These are phyloP conservation scores for Sorex fumeus DNA, from an alignment of 2,113 vertebrate species.

Conservation along the genomic window DNA sequence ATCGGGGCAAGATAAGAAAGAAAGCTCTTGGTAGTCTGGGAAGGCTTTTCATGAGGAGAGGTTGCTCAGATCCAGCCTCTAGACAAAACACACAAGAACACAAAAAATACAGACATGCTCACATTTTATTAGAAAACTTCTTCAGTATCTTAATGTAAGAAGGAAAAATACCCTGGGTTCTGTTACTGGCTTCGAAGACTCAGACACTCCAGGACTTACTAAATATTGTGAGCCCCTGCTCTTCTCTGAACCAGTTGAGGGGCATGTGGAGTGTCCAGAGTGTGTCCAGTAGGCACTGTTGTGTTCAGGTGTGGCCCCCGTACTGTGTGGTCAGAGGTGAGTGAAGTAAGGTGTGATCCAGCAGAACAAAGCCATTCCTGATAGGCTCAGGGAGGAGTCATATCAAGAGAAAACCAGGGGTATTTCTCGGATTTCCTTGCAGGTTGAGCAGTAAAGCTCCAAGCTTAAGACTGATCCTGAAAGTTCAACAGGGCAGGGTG, in stretches of 20 bases:
- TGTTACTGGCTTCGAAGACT: not conserved
- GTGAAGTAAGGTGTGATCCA: conserved; percentile 12
- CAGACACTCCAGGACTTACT: not conserved
- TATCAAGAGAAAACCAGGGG: not conserved
- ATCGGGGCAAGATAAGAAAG: conserved; percentile 5
- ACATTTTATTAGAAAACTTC: not conserved
- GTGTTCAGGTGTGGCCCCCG: not conserved
- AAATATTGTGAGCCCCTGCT: not conserved
- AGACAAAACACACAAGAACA: not conserved
- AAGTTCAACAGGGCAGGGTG: not conserved
- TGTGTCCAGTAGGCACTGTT: not conserved
- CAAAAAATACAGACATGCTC: no score
- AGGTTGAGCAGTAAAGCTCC: not conserved
- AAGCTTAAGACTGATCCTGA: not conserved
- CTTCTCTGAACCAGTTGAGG: not conserved
- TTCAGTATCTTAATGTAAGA: not conserved
- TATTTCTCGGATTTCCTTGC: not conserved
- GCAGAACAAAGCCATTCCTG: conserved; percentile 36
- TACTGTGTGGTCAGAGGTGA: conserved; percentile 1
- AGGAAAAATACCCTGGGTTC: not conserved
- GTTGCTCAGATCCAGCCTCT: not conserved
- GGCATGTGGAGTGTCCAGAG: not conserved
- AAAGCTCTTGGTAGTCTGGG: not conserved
- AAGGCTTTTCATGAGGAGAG: not conserved
- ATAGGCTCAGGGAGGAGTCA: conserved; percentile 27